Percentiles rank a stretch among this genome's conserved stretches.
Conservation (phyloP, 2,113 vertebrate genomes). For the Sphaerodactylus townsendi region DNA sequence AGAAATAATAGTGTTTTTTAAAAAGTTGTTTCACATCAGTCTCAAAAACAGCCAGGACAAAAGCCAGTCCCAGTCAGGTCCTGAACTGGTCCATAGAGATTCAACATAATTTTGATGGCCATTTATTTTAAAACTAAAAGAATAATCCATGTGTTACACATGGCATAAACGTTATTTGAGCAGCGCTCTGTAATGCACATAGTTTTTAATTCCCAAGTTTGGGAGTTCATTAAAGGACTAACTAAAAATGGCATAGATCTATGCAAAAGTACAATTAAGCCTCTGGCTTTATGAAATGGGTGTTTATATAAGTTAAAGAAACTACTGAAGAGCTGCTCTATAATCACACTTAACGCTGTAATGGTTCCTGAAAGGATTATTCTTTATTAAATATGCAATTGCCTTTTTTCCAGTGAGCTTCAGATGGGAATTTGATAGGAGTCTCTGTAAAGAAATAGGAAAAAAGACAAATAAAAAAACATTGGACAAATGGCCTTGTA, state of each 20-base stretch:
- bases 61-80: not conserved
- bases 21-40: not conserved
- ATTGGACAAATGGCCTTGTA: conserved; percentile 39
- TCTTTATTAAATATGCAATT: conserved; percentile 57
- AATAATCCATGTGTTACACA: conserved; percentile 12
- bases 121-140: not conserved
- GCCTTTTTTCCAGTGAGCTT: conserved; percentile 47
- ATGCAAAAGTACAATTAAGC: conserved; percentile 37
- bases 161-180: not conserved
- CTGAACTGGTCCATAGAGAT: not conserved
- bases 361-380: conserved; percentile 52
- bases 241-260: conserved; percentile 32
- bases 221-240: conserved; percentile 17
- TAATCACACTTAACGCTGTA: conserved; percentile 52
- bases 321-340: conserved; percentile 32
- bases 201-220: conserved; percentile 23
- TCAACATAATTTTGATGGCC: conserved; percentile 15
- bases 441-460: conserved; percentile 23
- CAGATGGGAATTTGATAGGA: conserved; percentile 39
- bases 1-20: not conserved
- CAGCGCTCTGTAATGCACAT: conserved; percentile 24
- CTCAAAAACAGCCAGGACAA: conserved; percentile 21
- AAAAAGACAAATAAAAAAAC: conserved; percentile 48
- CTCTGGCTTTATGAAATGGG: conserved; percentile 34
- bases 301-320: conserved; percentile 49